These are phyloP conservation scores for Graphium colonna DNA, from an alignment of 2,888 invertebrate species.

Conservation along the genomic window DNA sequence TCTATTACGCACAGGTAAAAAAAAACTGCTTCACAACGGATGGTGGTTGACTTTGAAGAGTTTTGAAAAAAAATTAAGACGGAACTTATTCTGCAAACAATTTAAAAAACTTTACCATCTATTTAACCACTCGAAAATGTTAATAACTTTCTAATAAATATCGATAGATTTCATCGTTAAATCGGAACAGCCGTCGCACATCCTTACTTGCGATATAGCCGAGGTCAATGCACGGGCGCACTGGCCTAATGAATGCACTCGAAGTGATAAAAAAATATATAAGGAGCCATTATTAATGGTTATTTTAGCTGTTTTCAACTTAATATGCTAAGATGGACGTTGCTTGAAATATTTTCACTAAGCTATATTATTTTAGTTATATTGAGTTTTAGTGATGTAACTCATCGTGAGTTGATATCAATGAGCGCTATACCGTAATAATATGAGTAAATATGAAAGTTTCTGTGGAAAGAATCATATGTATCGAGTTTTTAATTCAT, in stretches of 20 bases:
- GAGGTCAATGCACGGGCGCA: conserved; percentile 49
- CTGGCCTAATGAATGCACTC: conserved; percentile 53
- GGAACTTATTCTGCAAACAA: too few relatives aligned
- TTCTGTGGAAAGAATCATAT: not conserved
- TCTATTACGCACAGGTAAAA: too few relatives aligned
- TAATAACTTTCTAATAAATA: too few relatives aligned
- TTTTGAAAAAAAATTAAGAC: too few relatives aligned
- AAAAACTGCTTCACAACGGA: too few relatives aligned
- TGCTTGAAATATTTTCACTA: not conserved
- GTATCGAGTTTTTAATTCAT: not conserved
- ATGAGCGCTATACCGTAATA: too few relatives aligned
- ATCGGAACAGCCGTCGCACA: conserved; percentile 24
- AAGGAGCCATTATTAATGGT: conserved; percentile 15
- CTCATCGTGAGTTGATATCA: too few relatives aligned
- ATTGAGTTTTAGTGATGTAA: not conserved
- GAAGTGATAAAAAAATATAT: conserved; percentile 37
- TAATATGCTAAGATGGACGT: conserved; percentile 2
- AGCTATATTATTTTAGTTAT: not conserved
- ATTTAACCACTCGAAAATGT: too few relatives aligned
- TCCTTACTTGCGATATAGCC: conserved; percentile 63
- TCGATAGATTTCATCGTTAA: conserved; percentile 11
- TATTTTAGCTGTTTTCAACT: conserved; percentile 8
- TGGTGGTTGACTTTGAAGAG: too few relatives aligned
- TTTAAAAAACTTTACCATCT: too few relatives aligned
- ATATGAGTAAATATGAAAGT: too few relatives aligned